Evolutionary conservation across 2,888 invertebrate species (phyloP).

Genomic region (Neoascia interrupta): DNA sequence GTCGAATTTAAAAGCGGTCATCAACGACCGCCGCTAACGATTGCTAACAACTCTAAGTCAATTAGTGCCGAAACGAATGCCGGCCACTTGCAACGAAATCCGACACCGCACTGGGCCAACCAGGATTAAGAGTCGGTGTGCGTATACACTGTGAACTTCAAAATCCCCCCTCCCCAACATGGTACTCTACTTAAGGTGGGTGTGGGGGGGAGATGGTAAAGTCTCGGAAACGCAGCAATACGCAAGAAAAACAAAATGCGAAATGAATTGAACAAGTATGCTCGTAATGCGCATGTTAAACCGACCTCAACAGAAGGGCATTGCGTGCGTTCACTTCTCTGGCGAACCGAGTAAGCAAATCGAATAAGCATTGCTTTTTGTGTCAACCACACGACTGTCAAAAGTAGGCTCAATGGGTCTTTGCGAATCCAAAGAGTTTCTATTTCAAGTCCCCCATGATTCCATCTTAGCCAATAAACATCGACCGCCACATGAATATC

Average conservation of each 20-base stretch:
- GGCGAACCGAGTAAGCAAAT: neutral
- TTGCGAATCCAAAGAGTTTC: no score
- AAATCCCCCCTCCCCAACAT: conserved; percentile 47
- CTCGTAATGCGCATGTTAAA: conserved; percentile 35
- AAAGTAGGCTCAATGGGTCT: no score
- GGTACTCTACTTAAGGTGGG: conserved; percentile 23
- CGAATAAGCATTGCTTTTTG: no score
- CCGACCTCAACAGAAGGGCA: conserved; percentile 15
- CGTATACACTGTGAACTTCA: conserved; percentile 28
- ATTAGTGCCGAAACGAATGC: conserved; percentile 66
- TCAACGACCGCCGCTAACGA: conserved; percentile 59
- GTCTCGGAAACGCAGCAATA: conserved; percentile 21
- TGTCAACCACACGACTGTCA: no score
- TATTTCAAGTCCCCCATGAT: no score
- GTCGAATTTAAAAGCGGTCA: conserved; percentile 64
- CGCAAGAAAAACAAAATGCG: conserved; percentile 1
- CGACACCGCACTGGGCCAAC: conserved; percentile 56
- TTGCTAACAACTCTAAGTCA: conserved; percentile 61
- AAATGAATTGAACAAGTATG: neutral
- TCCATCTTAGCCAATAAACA: conserved; percentile 13
- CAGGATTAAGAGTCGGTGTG: conserved; percentile 32
- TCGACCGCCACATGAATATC: conserved; percentile 31
- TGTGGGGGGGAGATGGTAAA: neutral
- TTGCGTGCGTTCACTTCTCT: conserved; percentile 19
- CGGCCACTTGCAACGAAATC: conserved; percentile 57